phyloP scores from a whole-genome alignment of 2,113 vertebrate species.

The Mobula hypostoma region DNA sequence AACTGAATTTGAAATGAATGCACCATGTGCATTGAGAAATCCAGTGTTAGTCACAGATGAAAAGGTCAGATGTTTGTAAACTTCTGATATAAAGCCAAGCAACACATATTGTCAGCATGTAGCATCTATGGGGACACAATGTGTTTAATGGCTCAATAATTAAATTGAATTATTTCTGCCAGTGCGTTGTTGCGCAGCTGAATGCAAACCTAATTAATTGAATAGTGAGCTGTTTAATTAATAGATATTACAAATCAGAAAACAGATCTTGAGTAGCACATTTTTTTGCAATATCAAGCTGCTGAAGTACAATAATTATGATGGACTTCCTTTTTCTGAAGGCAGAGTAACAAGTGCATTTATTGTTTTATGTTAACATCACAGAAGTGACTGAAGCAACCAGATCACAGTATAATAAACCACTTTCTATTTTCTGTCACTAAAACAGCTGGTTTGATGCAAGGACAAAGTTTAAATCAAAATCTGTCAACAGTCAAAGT shows the following conservation, averaged over 20 bases:
- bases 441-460: too few relatives aligned
- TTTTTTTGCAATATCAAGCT: neutral
- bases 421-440: neutral
- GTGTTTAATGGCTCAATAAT: slow-evolving; percentile 41
- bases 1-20: slow-evolving; percentile 41
- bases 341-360: neutral
- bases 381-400: neutral
- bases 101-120: slow-evolving; percentile 39
- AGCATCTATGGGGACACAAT: slow-evolving; percentile 40
- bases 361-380: neutral
- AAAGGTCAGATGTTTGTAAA: slow-evolving; percentile 46
- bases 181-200: neutral
- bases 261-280: neutral
- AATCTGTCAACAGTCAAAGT: neutral
- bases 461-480: neutral
- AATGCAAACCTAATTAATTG: slow-evolving; percentile 37
- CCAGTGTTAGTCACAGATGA: slow-evolving; percentile 31
- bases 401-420: neutral
- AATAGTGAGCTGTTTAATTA: slow-evolving; percentile 37
- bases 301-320: neutral
- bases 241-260: neutral
- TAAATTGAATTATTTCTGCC: slow-evolving; percentile 36
- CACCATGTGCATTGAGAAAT: slow-evolving; percentile 42
- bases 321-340: neutral
- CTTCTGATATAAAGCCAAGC: slow-evolving; percentile 42